Evolutionary conservation across 2,888 invertebrate genomes (phyloP), one percentile per base, ranked within the genome.

Genomic region (Phytoseiulus persimilis): DNA sequence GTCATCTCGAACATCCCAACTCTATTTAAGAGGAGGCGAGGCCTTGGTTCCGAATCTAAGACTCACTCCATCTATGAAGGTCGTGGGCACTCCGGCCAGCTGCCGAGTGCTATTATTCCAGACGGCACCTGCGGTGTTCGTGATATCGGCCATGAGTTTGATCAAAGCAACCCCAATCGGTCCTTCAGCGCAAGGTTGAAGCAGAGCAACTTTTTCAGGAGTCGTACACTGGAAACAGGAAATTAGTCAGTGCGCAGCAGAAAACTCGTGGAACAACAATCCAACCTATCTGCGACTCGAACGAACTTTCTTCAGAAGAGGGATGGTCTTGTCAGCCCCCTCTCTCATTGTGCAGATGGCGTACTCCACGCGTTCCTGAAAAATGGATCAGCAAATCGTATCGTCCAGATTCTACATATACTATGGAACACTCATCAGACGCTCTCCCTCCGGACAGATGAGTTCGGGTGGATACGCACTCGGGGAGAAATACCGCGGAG

Each of bases 141-240:
- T 87, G 45, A 87, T 87, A 45, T 31, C 87, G 33, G 33, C 87
- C 87, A 87, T 87, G 32, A 87, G 33, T 18, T 87, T 87, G 33
- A 87, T 45, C n/a, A 45, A 28, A 39, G 87, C 31, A 14, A 23
- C 11, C 28, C 33, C 87, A 28, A 39, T 33, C 31, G 87, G 87
- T 28, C 32, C 23, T 28, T 33, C 32, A 14, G 33, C 87, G 45
- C 87, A 32, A n/a, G n/a, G 6, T n/a, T 87, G 11, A 1, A 87
- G 87, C 45, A 39, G 39, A 14, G 87, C 33, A 3, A 45, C 33
- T 14, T 32, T 83, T 1, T 32, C 83, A 5, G 3, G 28, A 5
- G 83, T 83, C 18, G 83, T 83, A 31, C 83, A 83, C 83, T 83
- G 31, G 31, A 83, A 83, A 11, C 31, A 2, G 18, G 14, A 83